A percentile compares a stretch with the other conserved stretches of the same genome.
Evolutionary conservation across 2,797 vertebrate species (phyloP).

Genomic region (Tamandua tetradactyla): DNA sequence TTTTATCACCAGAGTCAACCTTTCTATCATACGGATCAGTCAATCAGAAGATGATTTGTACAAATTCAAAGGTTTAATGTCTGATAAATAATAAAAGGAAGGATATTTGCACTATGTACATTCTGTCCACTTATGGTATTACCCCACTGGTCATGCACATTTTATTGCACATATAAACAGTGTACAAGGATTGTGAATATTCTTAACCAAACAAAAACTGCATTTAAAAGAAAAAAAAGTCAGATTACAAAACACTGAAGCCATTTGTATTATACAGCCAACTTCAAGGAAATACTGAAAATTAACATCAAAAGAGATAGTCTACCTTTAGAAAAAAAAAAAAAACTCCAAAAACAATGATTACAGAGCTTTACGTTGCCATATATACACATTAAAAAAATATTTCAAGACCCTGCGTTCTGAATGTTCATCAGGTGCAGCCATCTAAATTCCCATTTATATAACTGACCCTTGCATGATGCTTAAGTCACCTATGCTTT

Average conservation of each 20-base stretch:
- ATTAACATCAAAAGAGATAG: slow-evolving; percentile 78
- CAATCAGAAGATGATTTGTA: slow-evolving; percentile 75
- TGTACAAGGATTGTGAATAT: slow-evolving; percentile 78
- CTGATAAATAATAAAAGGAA: slow-evolving; percentile 83
- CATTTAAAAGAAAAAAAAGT: slow-evolving; percentile 71
- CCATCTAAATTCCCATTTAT: slow-evolving; percentile 84
- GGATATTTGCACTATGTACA: slow-evolving; percentile 86
- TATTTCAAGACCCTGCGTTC: slow-evolving; percentile 85
- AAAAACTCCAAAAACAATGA: slow-evolving; percentile 87
- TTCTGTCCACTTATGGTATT: slow-evolving; percentile 85
- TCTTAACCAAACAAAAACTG: slow-evolving; percentile 72
- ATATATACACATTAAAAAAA: slow-evolving; percentile 89
- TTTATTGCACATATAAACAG: slow-evolving; percentile 84
- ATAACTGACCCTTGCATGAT: slow-evolving; percentile 79
- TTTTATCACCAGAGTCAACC: background rate
- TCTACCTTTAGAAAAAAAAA: slow-evolving; percentile 84
- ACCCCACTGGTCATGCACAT: slow-evolving; percentile 73
- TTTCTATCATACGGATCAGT: slow-evolving; percentile 16
- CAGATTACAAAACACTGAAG: slow-evolving; percentile 83
- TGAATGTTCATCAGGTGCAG: slow-evolving; percentile 82
- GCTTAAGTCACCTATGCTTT: slow-evolving; percentile 78
- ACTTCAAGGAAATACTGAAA: slow-evolving; percentile 83
- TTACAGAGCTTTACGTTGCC: slow-evolving; percentile 87
- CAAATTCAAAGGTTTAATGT: slow-evolving; percentile 88
- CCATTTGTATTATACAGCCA: slow-evolving; percentile 81